These are phyloP conservation scores for Morpho achilles DNA, from an alignment of 2,888 invertebrate species.

Conservation along the genomic window DNA sequence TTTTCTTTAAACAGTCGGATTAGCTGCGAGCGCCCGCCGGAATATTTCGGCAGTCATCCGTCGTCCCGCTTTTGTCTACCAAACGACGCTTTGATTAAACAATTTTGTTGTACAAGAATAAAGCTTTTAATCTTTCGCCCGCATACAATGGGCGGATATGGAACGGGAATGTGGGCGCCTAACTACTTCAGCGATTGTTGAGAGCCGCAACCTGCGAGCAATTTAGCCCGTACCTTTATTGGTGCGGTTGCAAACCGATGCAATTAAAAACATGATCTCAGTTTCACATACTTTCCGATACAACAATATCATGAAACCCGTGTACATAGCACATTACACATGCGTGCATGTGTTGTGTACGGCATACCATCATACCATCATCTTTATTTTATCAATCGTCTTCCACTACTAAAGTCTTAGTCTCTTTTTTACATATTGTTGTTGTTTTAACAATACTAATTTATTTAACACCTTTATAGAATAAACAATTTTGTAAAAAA, in stretches of 20 bases:
- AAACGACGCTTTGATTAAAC: slow-evolving; percentile 32
- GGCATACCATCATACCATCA: no score
- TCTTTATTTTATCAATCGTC: no score
- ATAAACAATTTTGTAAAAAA: no score
- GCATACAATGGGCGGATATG: slow-evolving; percentile 16
- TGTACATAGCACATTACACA: no score
- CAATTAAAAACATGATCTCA: slow-evolving; percentile 4
- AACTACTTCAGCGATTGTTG: slow-evolving; percentile 19
- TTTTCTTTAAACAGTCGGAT: slow-evolving; percentile 9
- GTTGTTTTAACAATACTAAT: no score
- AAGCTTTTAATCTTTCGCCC: slow-evolving; percentile 34
- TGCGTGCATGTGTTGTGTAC: no score
- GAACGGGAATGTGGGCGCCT: slow-evolving; percentile 13
- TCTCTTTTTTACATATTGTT: no score
- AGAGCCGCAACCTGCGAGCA: slow-evolving; percentile 18
- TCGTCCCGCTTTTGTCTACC: slow-evolving; percentile 20
- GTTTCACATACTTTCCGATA: background rate
- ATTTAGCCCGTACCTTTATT: slow-evolving; percentile 6
- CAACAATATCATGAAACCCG: no score
- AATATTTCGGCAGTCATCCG: slow-evolving; percentile 12
- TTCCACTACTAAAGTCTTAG: no score
- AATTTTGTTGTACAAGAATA: slow-evolving; percentile 28
- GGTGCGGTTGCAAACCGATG: slow-evolving; percentile 10
- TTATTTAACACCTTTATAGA: no score
- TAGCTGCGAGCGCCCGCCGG: background rate